A percentile compares a stretch with the other conserved stretches of the same genome.
phyloP scores from a whole-genome alignment of 2,113 vertebrate genomes.

The Arizona elegans region DNA sequence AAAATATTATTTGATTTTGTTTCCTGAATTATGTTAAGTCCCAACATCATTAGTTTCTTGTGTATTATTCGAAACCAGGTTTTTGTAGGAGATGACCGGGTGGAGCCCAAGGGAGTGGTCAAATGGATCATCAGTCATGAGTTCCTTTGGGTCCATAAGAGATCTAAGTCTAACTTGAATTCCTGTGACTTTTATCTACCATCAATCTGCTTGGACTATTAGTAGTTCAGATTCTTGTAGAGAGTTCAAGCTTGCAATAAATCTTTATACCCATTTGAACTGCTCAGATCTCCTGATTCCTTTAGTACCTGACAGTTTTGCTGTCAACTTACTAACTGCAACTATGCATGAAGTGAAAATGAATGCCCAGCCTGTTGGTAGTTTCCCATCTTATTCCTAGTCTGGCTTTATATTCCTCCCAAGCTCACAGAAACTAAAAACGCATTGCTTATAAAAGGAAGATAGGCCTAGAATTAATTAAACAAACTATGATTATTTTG shows the following conservation, averaged over 20 bases:
- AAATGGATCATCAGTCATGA: not conserved
- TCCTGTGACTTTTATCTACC: not conserved
- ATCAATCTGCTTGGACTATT: not conserved
- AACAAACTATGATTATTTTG: not conserved
- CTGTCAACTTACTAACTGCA: not conserved
- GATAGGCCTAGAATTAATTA: not conserved
- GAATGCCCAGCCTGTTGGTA: not conserved
- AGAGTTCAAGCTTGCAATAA: too few species aligned
- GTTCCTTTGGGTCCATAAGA: not conserved
- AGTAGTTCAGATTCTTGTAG: too few species aligned
- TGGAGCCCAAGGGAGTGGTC: not conserved
- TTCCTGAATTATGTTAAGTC: not conserved
- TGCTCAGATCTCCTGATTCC: too few species aligned
- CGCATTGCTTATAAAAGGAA: not conserved
- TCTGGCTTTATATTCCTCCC: not conserved
- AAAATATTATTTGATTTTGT: not conserved
- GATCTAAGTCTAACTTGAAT: not conserved
- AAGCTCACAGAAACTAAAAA: not conserved
- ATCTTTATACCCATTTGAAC: too few species aligned
- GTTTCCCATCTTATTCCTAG: not conserved
- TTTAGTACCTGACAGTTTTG: not conserved
- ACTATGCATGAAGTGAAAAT: not conserved
- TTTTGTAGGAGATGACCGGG: not conserved
- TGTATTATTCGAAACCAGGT: not conserved
- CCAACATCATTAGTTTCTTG: not conserved